Evolutionary conservation across 2,797 vertebrate species (phyloP).

Genomic region (Pagetopsis macropterus): DNA sequence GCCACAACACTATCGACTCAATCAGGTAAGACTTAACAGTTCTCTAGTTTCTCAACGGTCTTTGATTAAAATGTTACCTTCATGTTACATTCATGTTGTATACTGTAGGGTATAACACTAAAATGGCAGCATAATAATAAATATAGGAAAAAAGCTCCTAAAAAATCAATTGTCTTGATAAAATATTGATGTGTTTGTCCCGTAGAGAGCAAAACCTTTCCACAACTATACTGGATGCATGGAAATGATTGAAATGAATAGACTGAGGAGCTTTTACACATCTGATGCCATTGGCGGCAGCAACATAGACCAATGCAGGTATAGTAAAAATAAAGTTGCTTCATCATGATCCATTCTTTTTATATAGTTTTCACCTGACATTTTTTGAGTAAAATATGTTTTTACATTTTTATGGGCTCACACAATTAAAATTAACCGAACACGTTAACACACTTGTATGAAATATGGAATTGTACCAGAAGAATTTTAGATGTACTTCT

Average conservation of each 20-base stretch:
- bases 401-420: neutral
- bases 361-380: neutral
- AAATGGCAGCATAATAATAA: slow-evolving; percentile 7
- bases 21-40: slow-evolving; percentile 74
- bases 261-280: slow-evolving; percentile 77
- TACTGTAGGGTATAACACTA: neutral
- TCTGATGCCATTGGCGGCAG: slow-evolving; percentile 80
- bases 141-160: neutral
- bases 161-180: slow-evolving; percentile 29
- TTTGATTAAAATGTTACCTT: neutral
- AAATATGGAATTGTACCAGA: neutral
- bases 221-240: slow-evolving; percentile 91
- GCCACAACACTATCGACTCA: slow-evolving; percentile 68
- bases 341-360: neutral
- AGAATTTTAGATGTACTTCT: slow-evolving; percentile 7
- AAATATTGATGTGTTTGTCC: slow-evolving; percentile 24
- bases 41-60: neutral
- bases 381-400: neutral
- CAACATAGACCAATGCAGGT: slow-evolving; percentile 87
- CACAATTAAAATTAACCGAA: neutral
- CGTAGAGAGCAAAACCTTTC: slow-evolving; percentile 81
- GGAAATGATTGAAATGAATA: slow-evolving; percentile 87
- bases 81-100: neutral
- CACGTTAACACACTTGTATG: neutral
- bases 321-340: slow-evolving; percentile 54